Evolutionary conservation across 1,140 invertebrate species (phyloP), one percentile per base, ranked within the genome.

Genomic region (Phortica variegata): DNA sequence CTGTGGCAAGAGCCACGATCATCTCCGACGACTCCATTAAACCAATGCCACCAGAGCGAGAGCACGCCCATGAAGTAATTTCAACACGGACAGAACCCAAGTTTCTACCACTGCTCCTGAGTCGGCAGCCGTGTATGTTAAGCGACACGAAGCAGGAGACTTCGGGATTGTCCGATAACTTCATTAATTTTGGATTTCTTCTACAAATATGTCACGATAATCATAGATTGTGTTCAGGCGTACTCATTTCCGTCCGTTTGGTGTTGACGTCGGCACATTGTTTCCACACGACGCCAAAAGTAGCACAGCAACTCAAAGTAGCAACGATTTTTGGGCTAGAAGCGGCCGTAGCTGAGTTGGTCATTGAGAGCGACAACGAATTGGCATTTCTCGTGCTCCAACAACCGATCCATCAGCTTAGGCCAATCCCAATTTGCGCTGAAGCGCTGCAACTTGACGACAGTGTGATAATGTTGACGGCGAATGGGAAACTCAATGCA

Each of bases 401-500:
- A 0, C 1, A 4, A 1, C 17, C 31, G 2, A 18, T 57, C 0
- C 17, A 37, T 0, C 12, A 18, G 1, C 31, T 57, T 1, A 41
- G 49, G 19, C 44, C 54, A 1, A 18, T 61, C 4, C 16, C 13
- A 6, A 44, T 61, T 3, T 61, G 59, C 21, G 21, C 48, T 17
- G 1, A 7, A 0, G 36, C 37, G 4, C 42, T 54, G 3, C 10
- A 7, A 12, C 21, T 13, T 1, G 37, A 17, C 1, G 41, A 48
- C 15, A 61, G 46, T 32, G 47, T 61, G 3, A 51, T 29, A 38
- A 57, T 61, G 43, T 61, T 39, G 34, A 51, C 61, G 44, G 47
- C 54, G 6, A 31, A 18, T 13, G 5, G 7, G 6, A 17, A 38
- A 19, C 26, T 45, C n/a, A n/a, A n/a, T n/a, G n/a, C n/a, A n/a